These are phyloP conservation scores for Maconellicoccus hirsutus DNA, from an alignment of 1,140 invertebrate species.

Conservation along the genomic window DNA sequence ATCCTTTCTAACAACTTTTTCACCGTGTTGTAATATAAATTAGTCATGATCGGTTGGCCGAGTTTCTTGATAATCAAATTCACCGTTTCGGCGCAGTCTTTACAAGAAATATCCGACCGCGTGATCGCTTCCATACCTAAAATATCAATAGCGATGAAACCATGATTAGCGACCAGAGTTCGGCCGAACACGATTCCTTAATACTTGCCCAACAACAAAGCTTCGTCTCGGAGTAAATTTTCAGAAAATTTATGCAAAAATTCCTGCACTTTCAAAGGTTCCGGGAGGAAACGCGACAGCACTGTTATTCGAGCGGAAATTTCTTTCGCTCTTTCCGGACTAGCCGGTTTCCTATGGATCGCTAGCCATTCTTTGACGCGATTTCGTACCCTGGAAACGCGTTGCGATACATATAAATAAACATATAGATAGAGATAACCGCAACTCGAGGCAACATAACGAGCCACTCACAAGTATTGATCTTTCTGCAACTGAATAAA, in stretches of 20 bases:
- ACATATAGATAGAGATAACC: not conserved
- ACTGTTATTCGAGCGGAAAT: constrained; percentile 45
- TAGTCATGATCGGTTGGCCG: constrained; percentile 85
- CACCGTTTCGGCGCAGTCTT: constrained; percentile 70
- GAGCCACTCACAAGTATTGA: constrained; percentile 53
- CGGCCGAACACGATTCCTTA: no score
- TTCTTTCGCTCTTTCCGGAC: constrained; percentile 52
- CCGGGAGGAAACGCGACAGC: constrained; percentile 67
- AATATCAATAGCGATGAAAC: no score
- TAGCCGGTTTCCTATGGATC: constrained; percentile 52
- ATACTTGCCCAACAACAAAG: constrained; percentile 36
- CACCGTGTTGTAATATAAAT: constrained; percentile 88
- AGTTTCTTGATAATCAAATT: constrained; percentile 82
- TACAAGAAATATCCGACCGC: constrained; percentile 74
- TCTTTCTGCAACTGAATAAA: constrained; percentile 90
- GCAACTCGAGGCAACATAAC: constrained; percentile 28
- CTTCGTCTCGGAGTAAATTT: constrained; percentile 63
- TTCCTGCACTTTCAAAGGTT: constrained; percentile 84
- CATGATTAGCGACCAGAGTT: no score
- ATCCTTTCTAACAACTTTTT: constrained; percentile 88
- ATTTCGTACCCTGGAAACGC: constrained; percentile 52
- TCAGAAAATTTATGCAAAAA: constrained; percentile 79
- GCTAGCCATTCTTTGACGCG: constrained; percentile 76
- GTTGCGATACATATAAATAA: not conserved
- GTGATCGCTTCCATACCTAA: constrained; percentile 71